Evolutionary conservation across 2,888 invertebrate species (phyloP).

Genomic region (Lysandra bellargus): DNA sequence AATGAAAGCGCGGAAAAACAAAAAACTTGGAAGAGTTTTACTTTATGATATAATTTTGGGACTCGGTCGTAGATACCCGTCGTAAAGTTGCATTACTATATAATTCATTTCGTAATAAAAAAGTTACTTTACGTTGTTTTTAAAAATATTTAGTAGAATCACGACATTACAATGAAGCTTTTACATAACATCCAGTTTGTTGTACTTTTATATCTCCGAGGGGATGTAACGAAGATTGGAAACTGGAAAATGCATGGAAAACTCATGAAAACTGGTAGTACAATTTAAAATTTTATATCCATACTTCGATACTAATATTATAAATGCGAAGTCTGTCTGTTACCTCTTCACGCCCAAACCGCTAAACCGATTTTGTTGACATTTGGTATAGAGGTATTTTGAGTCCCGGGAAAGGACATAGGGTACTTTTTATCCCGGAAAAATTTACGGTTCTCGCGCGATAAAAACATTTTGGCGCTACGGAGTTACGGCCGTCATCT

Average conservation of each 20-base stretch:
- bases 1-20: not conserved
- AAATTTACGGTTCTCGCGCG: no score
- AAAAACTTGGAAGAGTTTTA: not conserved
- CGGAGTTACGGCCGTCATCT: no score
- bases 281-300: no score
- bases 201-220: not conserved
- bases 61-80: not conserved
- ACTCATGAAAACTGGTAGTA: no score
- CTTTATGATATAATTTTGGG: constrained; percentile 9
- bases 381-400: no score
- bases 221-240: not conserved
- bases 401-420: no score
- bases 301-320: no score
- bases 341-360: no score
- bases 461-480: no score
- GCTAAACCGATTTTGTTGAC: no score
- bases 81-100: constrained; percentile 15
- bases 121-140: constrained; percentile 23
- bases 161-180: not conserved
- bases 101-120: constrained; percentile 11
- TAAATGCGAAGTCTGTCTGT: no score
- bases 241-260: not conserved
- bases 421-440: no score
- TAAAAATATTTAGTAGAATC: constrained; percentile 27
- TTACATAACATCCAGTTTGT: not conserved